A percentile compares a stretch with the other conserved stretches of the same genome.
phyloP scores from a whole-genome alignment of 2,113 vertebrate genomes.

The Chiloscyllium plagiosum region DNA sequence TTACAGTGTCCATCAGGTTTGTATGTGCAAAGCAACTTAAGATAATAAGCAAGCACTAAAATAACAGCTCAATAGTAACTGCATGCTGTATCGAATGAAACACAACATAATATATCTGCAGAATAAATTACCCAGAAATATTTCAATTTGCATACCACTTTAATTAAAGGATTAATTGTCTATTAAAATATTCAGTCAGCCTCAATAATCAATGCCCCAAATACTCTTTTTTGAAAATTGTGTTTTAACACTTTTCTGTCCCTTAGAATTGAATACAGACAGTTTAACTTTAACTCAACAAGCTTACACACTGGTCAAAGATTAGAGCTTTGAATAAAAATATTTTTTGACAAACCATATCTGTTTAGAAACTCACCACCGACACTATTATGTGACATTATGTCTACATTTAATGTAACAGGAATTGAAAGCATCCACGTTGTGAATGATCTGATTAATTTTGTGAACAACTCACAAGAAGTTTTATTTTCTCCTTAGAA shows the following conservation, averaged over 20 bases:
- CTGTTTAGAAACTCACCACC: neutral
- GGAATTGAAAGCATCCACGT: neutral
- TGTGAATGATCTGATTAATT: neutral
- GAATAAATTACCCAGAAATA: neutral
- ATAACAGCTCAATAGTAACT: neutral
- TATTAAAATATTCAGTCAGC: neutral
- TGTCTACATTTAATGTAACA: neutral
- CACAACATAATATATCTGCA: neutral
- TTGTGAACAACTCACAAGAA: neutral
- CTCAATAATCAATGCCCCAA: neutral
- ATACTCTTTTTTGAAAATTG: neutral
- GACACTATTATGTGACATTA: neutral
- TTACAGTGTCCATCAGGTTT: neutral
- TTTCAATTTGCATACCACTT: neutral
- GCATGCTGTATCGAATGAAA: neutral
- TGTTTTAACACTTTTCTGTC: neutral
- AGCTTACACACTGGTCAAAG: neutral
- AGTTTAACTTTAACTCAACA: neutral
- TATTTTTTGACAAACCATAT: neutral
- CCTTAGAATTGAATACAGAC: neutral
- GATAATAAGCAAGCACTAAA: neutral
- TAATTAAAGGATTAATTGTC: neutral
- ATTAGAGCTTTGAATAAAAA: neutral
- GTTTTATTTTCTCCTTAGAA: neutral
- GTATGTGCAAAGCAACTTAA: neutral